Base-by-base conservation (phyloP, 2,888 invertebrate species). In the Xanthia togata region DNA sequence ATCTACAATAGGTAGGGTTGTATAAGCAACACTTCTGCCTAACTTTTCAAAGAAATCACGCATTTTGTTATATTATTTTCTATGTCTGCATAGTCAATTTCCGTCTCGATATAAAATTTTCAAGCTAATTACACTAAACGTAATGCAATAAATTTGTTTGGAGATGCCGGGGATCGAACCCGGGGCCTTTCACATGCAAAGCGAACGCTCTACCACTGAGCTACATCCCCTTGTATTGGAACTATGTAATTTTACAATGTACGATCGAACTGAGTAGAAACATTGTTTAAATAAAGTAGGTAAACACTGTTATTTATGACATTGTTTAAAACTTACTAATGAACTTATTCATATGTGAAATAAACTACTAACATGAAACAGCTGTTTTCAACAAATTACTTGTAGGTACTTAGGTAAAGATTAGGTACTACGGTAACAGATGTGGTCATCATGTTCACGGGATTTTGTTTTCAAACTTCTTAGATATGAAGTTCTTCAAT, bases 191-290 rank as follows among this genome's bases (percentile, higher is more conserved):
- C 98, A 98, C 98, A 98, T 98, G 98, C 98, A 98, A 98, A 98
- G 98, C 98, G 98, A 98, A 98, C 98, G 98, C 98, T 98, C 98
- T 98, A 98, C 98, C 98, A 98, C 98, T 98, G 98, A 98, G 98
- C 98, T 98, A 98, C 98, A 98, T 98, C 98, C 97, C 97, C 97
- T 0, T 38, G 17, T 80, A 35, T 12, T 35, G 0, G 12, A 4
- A 17, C 1, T 0, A 31, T 31, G 4, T 38, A 73, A 76, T 68
- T 60, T 5, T 14, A 53, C 20, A 59, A 9, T 31, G 20, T 65
- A 14, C 20, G 17, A 14, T 31, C 3, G 23, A 31, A 55, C 5
- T 26, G 3, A 38, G 47, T 35, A n/a, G 0, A 38, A 67, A 53
- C 2, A 57, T 26, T 63, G 14, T 47, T 59, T 44, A 31, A 0